Evolutionary conservation across 1,140 invertebrate species (phyloP).

Genomic region (Bombus huntii): DNA sequence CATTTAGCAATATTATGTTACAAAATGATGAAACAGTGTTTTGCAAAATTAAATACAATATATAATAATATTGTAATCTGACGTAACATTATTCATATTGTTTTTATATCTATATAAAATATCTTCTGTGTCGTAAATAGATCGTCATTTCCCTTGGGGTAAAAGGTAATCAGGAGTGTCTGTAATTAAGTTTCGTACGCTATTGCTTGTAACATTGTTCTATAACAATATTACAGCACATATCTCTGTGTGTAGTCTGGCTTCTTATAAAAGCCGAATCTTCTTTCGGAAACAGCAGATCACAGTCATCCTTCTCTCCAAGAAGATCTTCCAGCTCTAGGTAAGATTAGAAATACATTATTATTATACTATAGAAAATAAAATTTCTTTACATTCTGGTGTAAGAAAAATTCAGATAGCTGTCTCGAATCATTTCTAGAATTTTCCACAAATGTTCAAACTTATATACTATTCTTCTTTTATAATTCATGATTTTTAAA

Average conservation of each 20-base stretch:
- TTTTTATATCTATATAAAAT: conserved; percentile 2
- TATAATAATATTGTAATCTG: not conserved
- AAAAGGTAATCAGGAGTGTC: conserved; percentile 64
- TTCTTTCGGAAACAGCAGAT: conserved; percentile 56
- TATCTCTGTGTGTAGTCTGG: not conserved
- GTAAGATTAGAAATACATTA: conserved; percentile 25
- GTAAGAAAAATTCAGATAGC: not conserved
- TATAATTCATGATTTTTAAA: no score
- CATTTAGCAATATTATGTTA: not conserved
- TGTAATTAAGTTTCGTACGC: conserved; percentile 57
- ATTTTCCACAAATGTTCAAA: no score
- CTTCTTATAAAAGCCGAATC: conserved; percentile 61
- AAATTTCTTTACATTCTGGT: not conserved
- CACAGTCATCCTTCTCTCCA: conserved; percentile 37
- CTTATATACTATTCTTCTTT: no score
- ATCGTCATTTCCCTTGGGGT: conserved; percentile 67
- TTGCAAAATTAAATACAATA: not conserved
- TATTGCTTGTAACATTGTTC: conserved; percentile 53
- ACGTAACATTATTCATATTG: not conserved
- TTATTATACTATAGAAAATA: not conserved
- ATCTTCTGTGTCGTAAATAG: not conserved
- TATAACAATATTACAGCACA: conserved; percentile 17
- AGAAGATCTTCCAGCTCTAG: conserved; percentile 46
- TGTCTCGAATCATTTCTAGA: not conserved
- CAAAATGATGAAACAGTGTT: not conserved